These are phyloP conservation scores for Chelon auratus DNA, from an alignment of 2,797 vertebrate species.

Conservation along the genomic window DNA sequence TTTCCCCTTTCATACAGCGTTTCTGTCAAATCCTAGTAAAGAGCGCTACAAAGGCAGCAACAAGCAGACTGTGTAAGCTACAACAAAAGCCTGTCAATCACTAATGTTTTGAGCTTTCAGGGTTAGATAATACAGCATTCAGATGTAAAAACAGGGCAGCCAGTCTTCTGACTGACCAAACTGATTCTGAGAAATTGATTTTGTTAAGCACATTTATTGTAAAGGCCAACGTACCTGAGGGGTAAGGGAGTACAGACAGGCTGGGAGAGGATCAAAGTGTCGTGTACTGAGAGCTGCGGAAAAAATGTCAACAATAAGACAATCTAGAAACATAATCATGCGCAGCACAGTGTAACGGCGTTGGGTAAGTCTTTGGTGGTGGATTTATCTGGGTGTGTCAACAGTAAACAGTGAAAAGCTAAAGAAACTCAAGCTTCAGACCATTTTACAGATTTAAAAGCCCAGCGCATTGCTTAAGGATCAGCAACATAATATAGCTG, in stretches of 20 bases:
- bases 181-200: neutral
- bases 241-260: conserved; percentile 97
- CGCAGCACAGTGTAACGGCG: too few relatives aligned
- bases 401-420: neutral
- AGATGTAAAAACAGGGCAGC: neutral
- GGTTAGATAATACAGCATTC: neutral
- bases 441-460: neutral
- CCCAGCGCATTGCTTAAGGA: neutral
- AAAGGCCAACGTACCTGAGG: conserved; percentile 87
- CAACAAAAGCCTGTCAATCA: conserved; percentile 1
- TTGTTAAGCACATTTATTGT: neutral
- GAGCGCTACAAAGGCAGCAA: neutral
- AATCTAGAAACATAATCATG: neutral
- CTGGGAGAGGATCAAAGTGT: conserved; percentile 94
- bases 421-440: neutral
- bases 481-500: neutral
- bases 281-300: conserved; percentile 92
- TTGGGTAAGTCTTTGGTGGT: neutral
- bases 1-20: neutral
- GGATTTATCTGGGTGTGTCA: neutral
- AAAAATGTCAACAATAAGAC: conserved; percentile 6
- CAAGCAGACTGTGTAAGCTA: neutral
- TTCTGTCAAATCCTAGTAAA: neutral
- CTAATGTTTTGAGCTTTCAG: conserved; percentile 3
- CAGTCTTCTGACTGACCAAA: neutral